Evolutionary conservation across 2,797 vertebrate species (phyloP).

Genomic region (Acestrorhynchus altus): DNA sequence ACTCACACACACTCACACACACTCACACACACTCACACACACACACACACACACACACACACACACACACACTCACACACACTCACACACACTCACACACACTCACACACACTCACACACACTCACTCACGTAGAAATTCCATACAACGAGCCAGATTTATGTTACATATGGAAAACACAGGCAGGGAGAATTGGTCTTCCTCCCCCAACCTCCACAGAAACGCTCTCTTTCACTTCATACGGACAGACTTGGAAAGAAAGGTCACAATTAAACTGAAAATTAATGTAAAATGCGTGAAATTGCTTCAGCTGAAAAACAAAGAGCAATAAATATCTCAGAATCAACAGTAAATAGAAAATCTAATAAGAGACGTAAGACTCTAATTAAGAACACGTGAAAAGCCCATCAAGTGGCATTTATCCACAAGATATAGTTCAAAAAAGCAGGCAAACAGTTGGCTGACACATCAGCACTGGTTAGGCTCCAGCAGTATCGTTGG

Average conservation of each 20-base stretch:
- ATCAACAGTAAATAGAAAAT: not conserved
- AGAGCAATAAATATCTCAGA: not conserved
- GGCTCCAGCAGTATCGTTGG: not conserved
- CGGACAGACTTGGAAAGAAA: not conserved
- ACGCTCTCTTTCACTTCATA: not conserved
- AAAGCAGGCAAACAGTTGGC: not conserved
- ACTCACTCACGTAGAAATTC: slow-evolving; percentile 56
- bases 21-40: no score
- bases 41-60: no score
- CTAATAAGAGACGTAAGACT: not conserved
- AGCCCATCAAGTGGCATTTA: not conserved
- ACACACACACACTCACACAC: no score
- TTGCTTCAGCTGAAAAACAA: not conserved
- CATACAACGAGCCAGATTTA: slow-evolving; percentile 57
- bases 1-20: no score
- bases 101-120: no score
- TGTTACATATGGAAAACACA: slow-evolving; percentile 51
- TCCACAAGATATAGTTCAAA: not conserved
- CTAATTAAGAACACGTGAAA: not conserved
- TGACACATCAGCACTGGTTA: slow-evolving; percentile 2
- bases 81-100: no score
- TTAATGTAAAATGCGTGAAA: not conserved
- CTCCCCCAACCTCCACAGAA: not conserved
- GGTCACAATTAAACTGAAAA: not conserved
- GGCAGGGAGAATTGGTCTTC: slow-evolving; percentile 42